phyloP scores from a whole-genome alignment of 2,888 invertebrate genomes.

The Drosophila emarginata region DNA sequence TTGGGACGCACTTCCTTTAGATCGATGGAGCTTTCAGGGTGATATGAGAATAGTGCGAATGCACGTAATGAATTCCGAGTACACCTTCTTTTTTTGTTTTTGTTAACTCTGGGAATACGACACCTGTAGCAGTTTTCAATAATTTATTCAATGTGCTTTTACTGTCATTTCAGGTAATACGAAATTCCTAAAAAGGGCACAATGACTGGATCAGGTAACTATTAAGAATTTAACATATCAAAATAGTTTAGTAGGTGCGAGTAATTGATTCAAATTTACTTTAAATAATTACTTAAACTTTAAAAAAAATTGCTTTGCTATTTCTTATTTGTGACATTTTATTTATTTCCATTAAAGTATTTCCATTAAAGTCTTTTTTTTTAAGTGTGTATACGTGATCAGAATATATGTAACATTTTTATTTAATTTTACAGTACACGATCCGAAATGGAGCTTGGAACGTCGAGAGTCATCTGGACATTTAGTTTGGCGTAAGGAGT shows the following conservation, averaged over 20 bases:
- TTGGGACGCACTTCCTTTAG: neutral
- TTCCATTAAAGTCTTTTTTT: slow-evolving; percentile 5
- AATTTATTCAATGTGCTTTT: slow-evolving; percentile 33
- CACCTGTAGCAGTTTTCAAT: slow-evolving; percentile 6
- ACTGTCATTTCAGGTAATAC: slow-evolving; percentile 44
- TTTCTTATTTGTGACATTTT: neutral
- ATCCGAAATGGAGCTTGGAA: slow-evolving; percentile 83
- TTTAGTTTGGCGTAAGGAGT: slow-evolving; percentile 83
- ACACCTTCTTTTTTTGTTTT: neutral
- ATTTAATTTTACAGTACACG: slow-evolving; percentile 67
- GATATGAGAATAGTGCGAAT: neutral
- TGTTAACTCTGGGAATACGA: neutral
- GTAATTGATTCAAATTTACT: neutral
- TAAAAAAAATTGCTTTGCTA: neutral
- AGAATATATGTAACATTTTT: neutral
- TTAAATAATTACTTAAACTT: slow-evolving; percentile 9
- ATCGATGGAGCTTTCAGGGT: neutral
- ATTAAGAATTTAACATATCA: slow-evolving; percentile 17
- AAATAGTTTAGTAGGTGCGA: neutral
- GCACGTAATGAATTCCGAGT: neutral
- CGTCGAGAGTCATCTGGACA: slow-evolving; percentile 82
- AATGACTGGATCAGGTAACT: slow-evolving; percentile 74
- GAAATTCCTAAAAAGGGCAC: slow-evolving; percentile 23
- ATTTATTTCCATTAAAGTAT: neutral
- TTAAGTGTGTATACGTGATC: neutral